Base-by-base conservation (phyloP, 2,113 vertebrate species). In the Sylvietta virens region DNA sequence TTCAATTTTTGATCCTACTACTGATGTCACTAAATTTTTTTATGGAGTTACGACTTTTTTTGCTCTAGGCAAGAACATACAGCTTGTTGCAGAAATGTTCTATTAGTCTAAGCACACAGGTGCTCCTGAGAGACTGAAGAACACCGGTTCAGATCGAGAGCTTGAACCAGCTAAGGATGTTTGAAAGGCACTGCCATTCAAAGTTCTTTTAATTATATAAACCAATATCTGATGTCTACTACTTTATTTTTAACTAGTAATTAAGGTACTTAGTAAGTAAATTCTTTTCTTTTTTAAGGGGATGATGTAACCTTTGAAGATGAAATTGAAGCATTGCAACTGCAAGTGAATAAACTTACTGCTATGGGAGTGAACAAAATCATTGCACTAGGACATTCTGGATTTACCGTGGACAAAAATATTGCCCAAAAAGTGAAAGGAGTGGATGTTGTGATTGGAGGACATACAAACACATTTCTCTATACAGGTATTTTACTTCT, bases 391-490 rank as follows among this genome's bases (percentile, higher is more conserved):
- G 99, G 99, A 37, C 99, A 99, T 95, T 99, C 99, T 6, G 99
- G 99, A 21, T 99, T 99, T 94, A 82, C 91, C 2, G 92, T 97
- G 69, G 99, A 99, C 83, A 97, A 98, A 94, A 95, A 94, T 37
- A 99, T 99, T 23, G 99, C 99, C 66, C 98, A 95, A 81, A 99
- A 97, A 87, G 99, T 99, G 60, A 97, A 81, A 44, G 99, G 98
- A 1, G 98, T 99, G 22, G 99, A 99, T 72, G 95, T 99, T 10
- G 99, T 99, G 30, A 97, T 99, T 19, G 99, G 99, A 42, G 99
- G 99, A 94, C 99, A 99, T 91, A 98, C 98, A 81, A 99, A 99
- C 97, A 99, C 99, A 0, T 99, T 99, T 97, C 98, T 99, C 37
- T 99, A 98, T 66, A 99, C 98, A 98, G 99, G 99, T 99, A 98